Evolutionary conservation across 2,113 vertebrate species (phyloP), one percentile per base, ranked within the genome.

Genomic region (Numenius arquata): DNA sequence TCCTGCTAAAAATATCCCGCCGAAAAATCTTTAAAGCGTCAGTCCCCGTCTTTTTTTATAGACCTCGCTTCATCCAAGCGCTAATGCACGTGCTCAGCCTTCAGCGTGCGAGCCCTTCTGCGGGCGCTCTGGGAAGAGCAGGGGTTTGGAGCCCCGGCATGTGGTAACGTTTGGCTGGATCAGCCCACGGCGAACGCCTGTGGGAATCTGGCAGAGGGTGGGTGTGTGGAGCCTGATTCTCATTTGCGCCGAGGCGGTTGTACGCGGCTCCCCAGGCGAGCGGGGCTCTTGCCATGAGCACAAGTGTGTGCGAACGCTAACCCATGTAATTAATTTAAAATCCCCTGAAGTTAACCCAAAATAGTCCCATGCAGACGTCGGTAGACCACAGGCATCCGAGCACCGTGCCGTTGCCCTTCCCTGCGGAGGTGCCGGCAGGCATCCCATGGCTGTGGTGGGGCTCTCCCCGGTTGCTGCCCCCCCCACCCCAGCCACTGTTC

Each of bases 391-490:
- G 86, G 80, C 74, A 53, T 10, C 27, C 0, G 9, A 19, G 25
- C 4, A 29, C 70, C 1, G 6, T 3, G 9, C 17, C 48, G 47
- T 43, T 19, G 43, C 47, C 71, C 68, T 27, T 47, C 52, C 85
- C 61, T 20, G 38, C 0, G 1, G 50, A 82, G 85, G 76, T 41
- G 81, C 15, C 0, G 3, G 52, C 32, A 23, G 55, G n/a, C 10
- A 2, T 27, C 67, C n/a, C 17, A 0, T 0, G 5, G 77, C n/a
- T 3, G 0, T 0, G 15, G 9, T 4, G 61, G 55, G 65, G 41
- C 6, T 30, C 5, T 8, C 5, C 29, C 5, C 1, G 0, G 10
- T 6, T 0, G 1, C 50, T 70, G 47, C 6, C 70, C 47, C 12
- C 81, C 38, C 26, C 0, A 0, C 34, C 40, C 67, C 1, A 2